Conservation (phyloP, 1,140 invertebrate species). For the Anastrepha ludens region DNA sequence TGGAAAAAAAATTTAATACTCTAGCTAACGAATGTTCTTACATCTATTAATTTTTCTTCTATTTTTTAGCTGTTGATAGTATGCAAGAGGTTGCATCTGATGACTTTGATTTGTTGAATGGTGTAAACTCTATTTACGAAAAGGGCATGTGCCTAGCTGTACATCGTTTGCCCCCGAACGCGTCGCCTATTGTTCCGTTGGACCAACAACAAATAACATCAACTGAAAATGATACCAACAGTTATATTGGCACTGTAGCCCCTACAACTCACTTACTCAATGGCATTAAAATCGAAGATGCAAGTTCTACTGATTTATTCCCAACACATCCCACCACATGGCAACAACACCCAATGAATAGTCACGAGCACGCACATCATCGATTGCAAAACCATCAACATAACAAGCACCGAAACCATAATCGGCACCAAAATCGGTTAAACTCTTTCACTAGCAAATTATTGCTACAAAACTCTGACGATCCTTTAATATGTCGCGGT, state of each 20-base stretch:
- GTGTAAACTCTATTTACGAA: constrained; percentile 21
- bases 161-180: neutral
- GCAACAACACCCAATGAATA: constrained; percentile 59
- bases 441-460: constrained; percentile 61
- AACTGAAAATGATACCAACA: constrained; percentile 7
- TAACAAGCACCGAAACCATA: constrained; percentile 21
- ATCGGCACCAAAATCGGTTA: constrained; percentile 34
- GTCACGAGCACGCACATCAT: constrained; percentile 56
- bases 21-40: too few species aligned
- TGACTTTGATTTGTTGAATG: constrained; percentile 57
- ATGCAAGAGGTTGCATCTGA: constrained; percentile 60
- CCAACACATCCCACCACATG: constrained; percentile 59
- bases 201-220: neutral
- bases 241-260: constrained; percentile 14
- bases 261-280: neutral
- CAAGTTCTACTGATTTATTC: constrained; percentile 57
- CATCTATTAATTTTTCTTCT: neutral
- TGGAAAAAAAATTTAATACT: neutral
- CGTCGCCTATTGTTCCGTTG: neutral
- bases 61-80: constrained; percentile 58
- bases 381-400: constrained; percentile 52
- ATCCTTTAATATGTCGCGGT: constrained; percentile 70
- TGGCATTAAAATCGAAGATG: constrained; percentile 27
- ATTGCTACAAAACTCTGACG: constrained; percentile 69
- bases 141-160: constrained; percentile 54